phyloP scores from a whole-genome alignment of 2,113 vertebrate genomes.

The Phrynocephalus versicolor region DNA sequence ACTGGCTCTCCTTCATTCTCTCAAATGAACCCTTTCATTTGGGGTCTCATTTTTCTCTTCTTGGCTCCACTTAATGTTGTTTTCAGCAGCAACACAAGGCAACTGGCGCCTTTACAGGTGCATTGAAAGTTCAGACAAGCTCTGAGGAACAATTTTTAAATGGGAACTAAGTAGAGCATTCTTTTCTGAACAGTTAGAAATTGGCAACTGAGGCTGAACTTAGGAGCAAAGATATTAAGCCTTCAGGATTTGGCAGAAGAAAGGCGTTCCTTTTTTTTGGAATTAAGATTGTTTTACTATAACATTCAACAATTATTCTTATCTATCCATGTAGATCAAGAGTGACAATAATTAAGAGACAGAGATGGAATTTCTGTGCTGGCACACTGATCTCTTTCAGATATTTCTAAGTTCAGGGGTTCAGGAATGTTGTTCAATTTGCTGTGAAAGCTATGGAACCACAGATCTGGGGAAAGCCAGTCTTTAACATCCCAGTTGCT shows the following conservation, averaged over 20 bases:
- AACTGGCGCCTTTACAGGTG: slow-evolving; percentile 60
- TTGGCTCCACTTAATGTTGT: slow-evolving; percentile 30
- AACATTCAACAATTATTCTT: slow-evolving; percentile 62
- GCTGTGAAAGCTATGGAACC: slow-evolving; percentile 34
- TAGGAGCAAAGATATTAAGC: slow-evolving; percentile 54
- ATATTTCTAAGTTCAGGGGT: slow-evolving; percentile 28
- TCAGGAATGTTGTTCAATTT: slow-evolving; percentile 6
- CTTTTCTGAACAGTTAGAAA: slow-evolving; percentile 58
- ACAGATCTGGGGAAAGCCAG: slow-evolving; percentile 42
- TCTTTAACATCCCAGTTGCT: slow-evolving; percentile 33
- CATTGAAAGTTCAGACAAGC: slow-evolving; percentile 62
- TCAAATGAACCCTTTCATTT: slow-evolving; percentile 20
- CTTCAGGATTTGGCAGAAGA: slow-evolving; percentile 61
- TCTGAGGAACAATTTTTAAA: slow-evolving; percentile 58
- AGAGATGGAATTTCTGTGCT: slow-evolving; percentile 34
- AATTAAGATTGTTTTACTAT: slow-evolving; percentile 55
- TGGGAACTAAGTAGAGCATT: slow-evolving; percentile 62
- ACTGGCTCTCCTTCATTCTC: slow-evolving; percentile 24
- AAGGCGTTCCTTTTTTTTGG: slow-evolving; percentile 53
- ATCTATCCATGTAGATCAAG: slow-evolving; percentile 24
- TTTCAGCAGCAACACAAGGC: slow-evolving; percentile 50
- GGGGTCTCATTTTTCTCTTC: neutral
- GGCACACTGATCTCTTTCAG: neutral
- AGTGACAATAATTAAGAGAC: slow-evolving; percentile 38
- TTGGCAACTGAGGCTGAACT: slow-evolving; percentile 34